Base-by-base conservation (phyloP, 2,888 invertebrate species). In the Pedicia rivosa region DNA sequence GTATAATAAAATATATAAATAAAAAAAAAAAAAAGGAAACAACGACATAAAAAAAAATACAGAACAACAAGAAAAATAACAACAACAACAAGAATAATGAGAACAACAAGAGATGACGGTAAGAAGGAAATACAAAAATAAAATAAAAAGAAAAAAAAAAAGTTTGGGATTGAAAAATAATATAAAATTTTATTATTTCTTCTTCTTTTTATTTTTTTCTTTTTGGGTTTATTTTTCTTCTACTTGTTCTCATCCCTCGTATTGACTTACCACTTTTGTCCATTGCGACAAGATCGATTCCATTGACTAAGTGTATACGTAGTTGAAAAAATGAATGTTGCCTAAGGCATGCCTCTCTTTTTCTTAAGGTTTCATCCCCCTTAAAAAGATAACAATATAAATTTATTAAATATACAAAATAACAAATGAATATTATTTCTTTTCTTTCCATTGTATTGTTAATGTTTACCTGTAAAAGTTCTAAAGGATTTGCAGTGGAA, bases 301-400 rank as follows among this genome's bases (percentile, higher is more conserved):
- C 94, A 53, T 82, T 72, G 53, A 82, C 80, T 44, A 95, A 69
- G 64, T 90, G 83, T 48, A 94, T 69, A 47, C 88, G 78, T 45
- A 95, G 70, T 60, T 90, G 84, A 66, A 87, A 92, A 67, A 92
- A 94, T 36, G 90, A 78, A 65, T 84, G 80, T 56, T 88, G 82
- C 44, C 84, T 70, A 41, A 87, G 63, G 36, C 74, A 74, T 43
- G 78, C 69, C 59, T 84, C 84, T 46, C 80, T 68, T 42, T 72
- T 64, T 46, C 73, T 70, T 44, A 71, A 68, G 40, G 68, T 64
- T 62, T 84, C 84, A 54, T 84, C 81, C 43, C 68, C 71, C 52
- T 74, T 67, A 64, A 71, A 63, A 14, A 64, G 54, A 54, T 39
- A 35, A 42, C 41, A 39, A 43, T 20, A 26, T 8, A 26, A 25